Percentiles rank a stretch among this genome's conserved stretches.
phyloP scores from a whole-genome alignment of 2,888 invertebrate genomes.

The Junonia oenone region DNA sequence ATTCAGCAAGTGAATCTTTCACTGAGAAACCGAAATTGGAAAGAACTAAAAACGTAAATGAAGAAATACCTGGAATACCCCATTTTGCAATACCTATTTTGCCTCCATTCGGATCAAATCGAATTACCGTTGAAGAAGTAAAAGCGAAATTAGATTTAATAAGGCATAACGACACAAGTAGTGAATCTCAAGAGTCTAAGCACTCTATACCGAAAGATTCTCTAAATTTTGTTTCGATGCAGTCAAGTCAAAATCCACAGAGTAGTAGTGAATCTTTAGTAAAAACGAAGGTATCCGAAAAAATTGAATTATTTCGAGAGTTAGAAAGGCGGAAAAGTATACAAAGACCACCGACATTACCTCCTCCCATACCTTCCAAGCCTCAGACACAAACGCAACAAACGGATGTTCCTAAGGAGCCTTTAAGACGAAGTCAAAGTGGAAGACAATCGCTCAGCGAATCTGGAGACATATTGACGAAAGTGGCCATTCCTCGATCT shows the following conservation, averaged over 20 bases:
- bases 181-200: slow-evolving; percentile 75
- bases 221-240: slow-evolving; percentile 39
- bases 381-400: slow-evolving; percentile 47
- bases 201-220: slow-evolving; percentile 55
- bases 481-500: slow-evolving; percentile 91
- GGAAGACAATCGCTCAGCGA: slow-evolving; percentile 73
- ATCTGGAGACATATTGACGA: slow-evolving; percentile 89
- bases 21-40: slow-evolving; percentile 70
- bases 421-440: slow-evolving; percentile 68
- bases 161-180: slow-evolving; percentile 63
- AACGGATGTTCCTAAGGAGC: slow-evolving; percentile 52
- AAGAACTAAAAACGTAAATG: slow-evolving; percentile 78
- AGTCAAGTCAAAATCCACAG: slow-evolving; percentile 37
- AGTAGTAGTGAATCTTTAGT: slow-evolving; percentile 66
- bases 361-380: slow-evolving; percentile 70
- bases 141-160: slow-evolving; percentile 79
- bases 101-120: slow-evolving; percentile 57
- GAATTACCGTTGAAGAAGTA: slow-evolving; percentile 75
- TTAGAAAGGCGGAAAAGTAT: slow-evolving; percentile 68
- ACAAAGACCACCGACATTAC: slow-evolving; percentile 69
- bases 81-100: slow-evolving; percentile 64
- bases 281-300: slow-evolving; percentile 73
- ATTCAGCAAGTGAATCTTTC: slow-evolving; percentile 66
- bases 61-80: slow-evolving; percentile 79
- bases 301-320: slow-evolving; percentile 71